Percentiles rank a stretch among this genome's conserved stretches.
phyloP scores from a whole-genome alignment of 2,113 vertebrate species.

The Myrmecobius fasciatus region DNA sequence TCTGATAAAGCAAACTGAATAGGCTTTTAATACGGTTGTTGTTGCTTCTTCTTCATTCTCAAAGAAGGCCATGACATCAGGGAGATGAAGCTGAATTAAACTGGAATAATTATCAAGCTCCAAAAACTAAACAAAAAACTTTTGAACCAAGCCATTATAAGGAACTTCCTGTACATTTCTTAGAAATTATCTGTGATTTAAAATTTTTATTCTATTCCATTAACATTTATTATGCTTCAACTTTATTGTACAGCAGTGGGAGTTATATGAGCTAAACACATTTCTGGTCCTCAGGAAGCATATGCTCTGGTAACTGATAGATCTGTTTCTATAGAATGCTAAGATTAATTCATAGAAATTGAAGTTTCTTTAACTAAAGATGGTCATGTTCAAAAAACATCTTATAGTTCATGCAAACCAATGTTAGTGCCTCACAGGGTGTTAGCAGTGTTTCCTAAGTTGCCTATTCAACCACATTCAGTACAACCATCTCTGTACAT shows the following conservation, averaged over 20 bases:
- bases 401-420: neutral
- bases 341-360: neutral
- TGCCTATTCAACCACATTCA: neutral
- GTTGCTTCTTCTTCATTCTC: too few relatives aligned
- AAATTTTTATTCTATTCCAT: neutral
- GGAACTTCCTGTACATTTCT: neutral
- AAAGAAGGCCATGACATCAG: too few relatives aligned
- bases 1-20: neutral
- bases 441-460: neutral
- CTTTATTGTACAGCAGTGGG: neutral
- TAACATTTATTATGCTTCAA: neutral
- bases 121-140: neutral
- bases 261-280: neutral
- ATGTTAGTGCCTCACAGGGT: neutral
- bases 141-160: neutral
- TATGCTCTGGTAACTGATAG: neutral
- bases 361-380: neutral
- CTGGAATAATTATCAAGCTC: neutral
- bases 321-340: neutral
- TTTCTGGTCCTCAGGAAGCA: neutral
- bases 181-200: neutral
- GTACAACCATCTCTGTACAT: neutral
- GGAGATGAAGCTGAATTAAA: neutral
- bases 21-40: neutral
- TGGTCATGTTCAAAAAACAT: neutral